Evolutionary conservation across 2,888 invertebrate genomes (phyloP).

Genomic region (Philopedon plagiatum): DNA sequence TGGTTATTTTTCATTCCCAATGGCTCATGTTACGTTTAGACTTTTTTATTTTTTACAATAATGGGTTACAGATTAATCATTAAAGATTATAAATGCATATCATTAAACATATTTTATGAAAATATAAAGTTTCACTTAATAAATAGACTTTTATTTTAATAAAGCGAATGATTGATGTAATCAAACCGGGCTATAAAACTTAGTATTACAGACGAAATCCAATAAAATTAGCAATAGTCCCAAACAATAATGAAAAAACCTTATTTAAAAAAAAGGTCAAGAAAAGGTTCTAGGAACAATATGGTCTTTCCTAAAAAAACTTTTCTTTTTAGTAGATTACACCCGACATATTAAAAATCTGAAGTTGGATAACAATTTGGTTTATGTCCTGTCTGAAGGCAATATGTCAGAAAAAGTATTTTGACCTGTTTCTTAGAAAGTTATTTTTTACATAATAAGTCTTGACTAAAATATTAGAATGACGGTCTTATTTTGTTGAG

Average conservation of each 20-base stretch:
- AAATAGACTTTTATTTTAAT: too few relatives aligned
- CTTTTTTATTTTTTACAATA: not conserved
- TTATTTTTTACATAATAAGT: too few relatives aligned
- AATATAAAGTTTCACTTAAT: too few relatives aligned
- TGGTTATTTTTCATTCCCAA: conserved; percentile 59
- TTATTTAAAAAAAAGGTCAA: not conserved
- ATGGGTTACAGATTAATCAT: not conserved
- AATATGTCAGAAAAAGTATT: conserved; percentile 51
- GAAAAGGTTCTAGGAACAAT: conserved; percentile 46
- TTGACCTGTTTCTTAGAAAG: not conserved
- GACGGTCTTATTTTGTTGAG: too few relatives aligned
- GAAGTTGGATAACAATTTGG: conserved; percentile 52
- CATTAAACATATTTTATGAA: too few relatives aligned
- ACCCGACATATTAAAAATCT: conserved; percentile 54
- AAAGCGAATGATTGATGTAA: too few relatives aligned
- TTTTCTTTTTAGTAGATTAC: conserved; percentile 50
- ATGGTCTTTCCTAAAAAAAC: conserved; percentile 47
- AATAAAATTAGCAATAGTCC: conserved; percentile 5
- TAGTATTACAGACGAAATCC: not conserved
- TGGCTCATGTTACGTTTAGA: conserved; percentile 2
- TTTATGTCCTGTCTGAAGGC: conserved; percentile 51
- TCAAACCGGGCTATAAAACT: too few relatives aligned
- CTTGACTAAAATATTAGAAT: too few relatives aligned
- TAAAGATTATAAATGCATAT: too few relatives aligned
- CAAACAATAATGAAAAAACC: not conserved